These are phyloP conservation scores for Tenualosa thibaudeaui DNA, from an alignment of 2,797 vertebrate genomes.

Conservation along the genomic window DNA sequence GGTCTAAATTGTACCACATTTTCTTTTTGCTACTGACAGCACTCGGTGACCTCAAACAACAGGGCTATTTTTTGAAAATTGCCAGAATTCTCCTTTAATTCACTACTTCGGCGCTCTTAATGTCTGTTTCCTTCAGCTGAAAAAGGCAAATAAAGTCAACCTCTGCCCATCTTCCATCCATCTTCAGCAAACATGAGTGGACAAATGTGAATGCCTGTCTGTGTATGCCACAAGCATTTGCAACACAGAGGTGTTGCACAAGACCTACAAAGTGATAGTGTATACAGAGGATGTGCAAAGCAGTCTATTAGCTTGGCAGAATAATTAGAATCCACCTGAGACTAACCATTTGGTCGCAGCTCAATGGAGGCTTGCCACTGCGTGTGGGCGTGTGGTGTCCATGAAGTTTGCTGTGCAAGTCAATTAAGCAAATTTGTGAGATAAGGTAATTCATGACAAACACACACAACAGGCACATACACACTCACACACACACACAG, in stretches of 20 bases:
- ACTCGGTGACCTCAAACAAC: too few species aligned
- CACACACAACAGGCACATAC: not conserved
- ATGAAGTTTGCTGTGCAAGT: constrained; percentile 32
- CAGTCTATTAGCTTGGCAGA: constrained; percentile 34
- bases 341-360: constrained; percentile 29
- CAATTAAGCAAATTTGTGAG: constrained; percentile 40
- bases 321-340: constrained; percentile 44
- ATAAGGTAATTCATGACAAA: constrained; percentile 29
- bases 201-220: not conserved
- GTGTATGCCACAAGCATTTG: not conserved
- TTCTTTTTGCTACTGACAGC: too few species aligned
- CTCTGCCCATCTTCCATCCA: not conserved
- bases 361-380: not conserved
- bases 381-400: not conserved
- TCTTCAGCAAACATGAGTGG: not conserved
- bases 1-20: too few species aligned
- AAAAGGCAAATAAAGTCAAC: not conserved
- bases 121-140: not conserved
- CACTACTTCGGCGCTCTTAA: too few species aligned
- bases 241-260: not conserved
- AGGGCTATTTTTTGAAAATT: too few species aligned
- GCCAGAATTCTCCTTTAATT: too few species aligned
- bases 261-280: not conserved
- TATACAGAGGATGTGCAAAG: not conserved
- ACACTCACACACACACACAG: not conserved